Conservation (phyloP, 2,113 vertebrate species). For the Gymnogyps californianus region DNA sequence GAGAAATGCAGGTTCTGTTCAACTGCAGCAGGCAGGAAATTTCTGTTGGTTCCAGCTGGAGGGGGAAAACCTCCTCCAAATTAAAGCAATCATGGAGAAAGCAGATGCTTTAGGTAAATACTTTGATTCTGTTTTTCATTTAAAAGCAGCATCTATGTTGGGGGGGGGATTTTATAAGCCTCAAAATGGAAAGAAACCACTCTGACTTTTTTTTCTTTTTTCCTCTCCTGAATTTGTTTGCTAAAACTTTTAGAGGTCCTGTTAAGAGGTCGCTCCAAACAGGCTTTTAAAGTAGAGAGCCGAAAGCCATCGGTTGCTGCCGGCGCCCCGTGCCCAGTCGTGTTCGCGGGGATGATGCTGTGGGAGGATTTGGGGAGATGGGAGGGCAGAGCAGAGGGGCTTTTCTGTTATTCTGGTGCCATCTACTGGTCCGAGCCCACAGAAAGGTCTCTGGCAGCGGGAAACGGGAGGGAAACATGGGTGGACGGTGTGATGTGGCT, state of each 20-base stretch:
- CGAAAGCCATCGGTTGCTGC: fast-evolving
- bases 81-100: neutral
- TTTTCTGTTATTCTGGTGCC: conserved; percentile 53
- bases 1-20: neutral
- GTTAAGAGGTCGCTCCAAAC: neutral
- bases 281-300: neutral
- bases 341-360: neutral
- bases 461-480: neutral
- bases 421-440: conserved; percentile 43
- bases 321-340: fast-evolving
- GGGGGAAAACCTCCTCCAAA: neutral
- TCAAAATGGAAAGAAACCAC: neutral
- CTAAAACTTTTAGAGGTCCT: neutral
- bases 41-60: neutral
- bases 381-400: neutral
- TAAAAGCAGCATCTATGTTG: neutral
- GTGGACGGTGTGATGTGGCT: neutral
- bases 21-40: neutral
- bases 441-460: neutral
- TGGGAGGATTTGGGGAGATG: neutral
- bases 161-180: neutral
- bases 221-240: neutral
- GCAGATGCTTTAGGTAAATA: neutral
- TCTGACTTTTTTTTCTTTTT: neutral
- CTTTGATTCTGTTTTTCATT: neutral